phyloP scores from a whole-genome alignment of 2,113 vertebrate species.

The Lophura nycthemera region DNA sequence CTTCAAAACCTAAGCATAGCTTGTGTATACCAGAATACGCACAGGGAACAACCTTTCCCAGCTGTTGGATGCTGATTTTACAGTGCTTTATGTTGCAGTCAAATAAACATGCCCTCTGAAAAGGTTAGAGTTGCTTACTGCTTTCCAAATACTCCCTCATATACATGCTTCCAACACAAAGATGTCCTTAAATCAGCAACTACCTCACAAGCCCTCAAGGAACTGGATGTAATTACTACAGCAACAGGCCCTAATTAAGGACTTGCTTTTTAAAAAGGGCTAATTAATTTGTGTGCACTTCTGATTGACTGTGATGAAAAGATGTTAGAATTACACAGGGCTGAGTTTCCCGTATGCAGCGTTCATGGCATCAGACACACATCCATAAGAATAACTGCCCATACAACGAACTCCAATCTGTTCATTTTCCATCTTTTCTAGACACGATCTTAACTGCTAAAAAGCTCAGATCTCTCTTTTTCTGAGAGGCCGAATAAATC shows the following conservation, averaged over 20 bases:
- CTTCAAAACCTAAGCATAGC: slow-evolving; percentile 35
- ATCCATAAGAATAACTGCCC: background rate
- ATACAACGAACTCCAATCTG: background rate
- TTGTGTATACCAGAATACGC: background rate
- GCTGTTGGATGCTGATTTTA: slow-evolving; percentile 24
- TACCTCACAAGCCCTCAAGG: slow-evolving; percentile 7
- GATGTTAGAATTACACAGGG: background rate
- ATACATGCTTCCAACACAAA: background rate
- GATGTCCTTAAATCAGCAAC: slow-evolving; percentile 38
- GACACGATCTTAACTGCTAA: background rate
- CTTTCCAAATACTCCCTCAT: slow-evolving; percentile 23
- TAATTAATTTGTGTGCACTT: slow-evolving; percentile 26
- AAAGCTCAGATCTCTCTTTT: background rate
- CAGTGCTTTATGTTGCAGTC: slow-evolving; percentile 14
- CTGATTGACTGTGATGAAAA: background rate
- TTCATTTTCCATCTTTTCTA: background rate
- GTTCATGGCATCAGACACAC: background rate
- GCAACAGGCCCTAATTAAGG: slow-evolving; percentile 43
- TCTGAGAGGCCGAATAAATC: background rate
- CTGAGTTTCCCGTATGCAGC: background rate
- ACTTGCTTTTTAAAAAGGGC: background rate
- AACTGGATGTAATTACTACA: slow-evolving; percentile 41
- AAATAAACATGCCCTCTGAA: slow-evolving; percentile 32
- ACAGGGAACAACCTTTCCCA: background rate
- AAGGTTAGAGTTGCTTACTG: slow-evolving; percentile 27